Conservation (phyloP, 2,888 invertebrate genomes). For the Seira musarum region DNA sequence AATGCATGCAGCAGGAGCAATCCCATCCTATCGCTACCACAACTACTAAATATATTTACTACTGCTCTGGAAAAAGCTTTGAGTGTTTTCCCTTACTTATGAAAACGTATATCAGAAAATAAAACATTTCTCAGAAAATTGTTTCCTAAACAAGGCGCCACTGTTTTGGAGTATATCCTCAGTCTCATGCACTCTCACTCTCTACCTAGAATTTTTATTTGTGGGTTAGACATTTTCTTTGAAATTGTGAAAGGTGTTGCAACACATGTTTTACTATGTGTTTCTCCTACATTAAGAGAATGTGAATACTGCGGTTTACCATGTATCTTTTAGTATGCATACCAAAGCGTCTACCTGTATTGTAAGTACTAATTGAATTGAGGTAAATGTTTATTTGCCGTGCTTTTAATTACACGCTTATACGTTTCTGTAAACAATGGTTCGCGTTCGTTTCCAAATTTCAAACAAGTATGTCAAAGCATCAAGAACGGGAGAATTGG, state of each 20-base stretch:
- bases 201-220: too few species aligned
- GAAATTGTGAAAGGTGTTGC: neutral
- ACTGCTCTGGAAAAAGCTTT: neutral
- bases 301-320: neutral
- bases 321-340: neutral
- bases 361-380: slow-evolving; percentile 61
- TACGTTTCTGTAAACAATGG: slow-evolving; percentile 47
- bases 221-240: neutral
- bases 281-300: neutral
- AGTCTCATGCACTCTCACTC: too few species aligned
- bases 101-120: too few species aligned
- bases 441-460: neutral
- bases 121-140: too few species aligned
- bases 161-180: too few species aligned
- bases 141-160: too few species aligned
- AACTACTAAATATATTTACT: neutral
- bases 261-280: neutral
- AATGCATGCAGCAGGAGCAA: neutral
- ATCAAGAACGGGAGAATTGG: neutral
- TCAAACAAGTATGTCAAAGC: neutral
- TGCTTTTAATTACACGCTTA: slow-evolving; percentile 62
- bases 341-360: neutral
- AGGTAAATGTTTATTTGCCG: slow-evolving; percentile 59
- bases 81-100: too few species aligned
- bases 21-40: neutral